Base-by-base conservation (phyloP, 2,797 vertebrate species). In the Potorous gilbertii region DNA sequence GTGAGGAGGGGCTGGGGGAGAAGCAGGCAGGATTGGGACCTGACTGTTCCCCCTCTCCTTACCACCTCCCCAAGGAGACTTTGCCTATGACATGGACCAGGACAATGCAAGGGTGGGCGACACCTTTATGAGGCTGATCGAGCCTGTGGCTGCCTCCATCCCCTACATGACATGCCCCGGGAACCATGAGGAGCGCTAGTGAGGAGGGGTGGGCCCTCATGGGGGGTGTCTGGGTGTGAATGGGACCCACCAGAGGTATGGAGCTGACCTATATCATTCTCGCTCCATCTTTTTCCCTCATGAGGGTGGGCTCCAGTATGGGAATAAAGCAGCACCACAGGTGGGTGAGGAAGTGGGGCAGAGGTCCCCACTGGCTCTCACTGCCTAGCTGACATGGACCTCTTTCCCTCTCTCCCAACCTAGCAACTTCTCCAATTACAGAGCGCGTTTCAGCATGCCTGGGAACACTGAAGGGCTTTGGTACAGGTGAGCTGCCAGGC, bases 341-440 rank as follows among this genome's bases (percentile, higher is more conserved):
- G n/a, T 0, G 1, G 55, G 46, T 50, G n/a, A 54, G 0, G 1
- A 18, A 52, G 29, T 5, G 2, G n/a, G 50, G 52, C 56, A 31
- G 52, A 52, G 54, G 52, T 90, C 90, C 34, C 50, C 4, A 1
- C 52, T 90, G 28, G 28, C 28, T 55, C 90, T 55, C 29, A 13
- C 1, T 6, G 46, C 55, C 59, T 34, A 40, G 9, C 55, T 3
- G 54, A 91, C 40, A 87, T 8, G 18, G 18, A 4, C 4, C 29
- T 16, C 31, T 12, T 50, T 52, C 56, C 11, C 27, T 52, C 95
- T 91, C 12, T 52, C 93, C 97, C 96, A 96, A 94, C 95, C 90
- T 98, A 99, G 99, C 98, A 99, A 99, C 97, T 99, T 99, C 98
- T 99, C 99, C 92, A 99, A 99, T 99, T 99, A 99, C 98, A 99